Conservation (phyloP, 2,888 invertebrate species). For the Drosophila formosana region DNA sequence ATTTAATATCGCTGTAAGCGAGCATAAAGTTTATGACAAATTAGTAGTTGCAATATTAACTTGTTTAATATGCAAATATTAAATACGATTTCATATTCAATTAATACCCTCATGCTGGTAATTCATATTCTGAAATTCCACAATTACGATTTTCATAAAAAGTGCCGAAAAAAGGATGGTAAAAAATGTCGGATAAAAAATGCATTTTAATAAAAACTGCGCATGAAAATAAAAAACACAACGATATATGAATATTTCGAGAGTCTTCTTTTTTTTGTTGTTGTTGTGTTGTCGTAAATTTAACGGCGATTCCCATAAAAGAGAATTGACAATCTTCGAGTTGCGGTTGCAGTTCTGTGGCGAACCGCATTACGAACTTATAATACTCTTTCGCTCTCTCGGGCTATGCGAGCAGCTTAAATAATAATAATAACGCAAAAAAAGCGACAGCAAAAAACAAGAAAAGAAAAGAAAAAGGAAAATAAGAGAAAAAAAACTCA, state of each 20-base stretch:
- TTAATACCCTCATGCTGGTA: neutral
- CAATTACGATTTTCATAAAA: conserved; percentile 2
- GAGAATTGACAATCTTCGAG: conserved; percentile 11
- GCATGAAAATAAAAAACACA: neutral
- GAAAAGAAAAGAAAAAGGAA: conserved; percentile 22
- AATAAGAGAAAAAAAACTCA: conserved; percentile 55
- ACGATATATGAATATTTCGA: conserved; percentile 2
- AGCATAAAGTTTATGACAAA: no score
- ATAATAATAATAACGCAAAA: conserved; percentile 37
- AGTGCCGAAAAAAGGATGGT: neutral
- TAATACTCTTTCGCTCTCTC: conserved; percentile 33
- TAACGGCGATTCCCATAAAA: neutral
- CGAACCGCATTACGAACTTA: conserved; percentile 30
- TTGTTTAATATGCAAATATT: neutral
- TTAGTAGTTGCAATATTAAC: neutral
- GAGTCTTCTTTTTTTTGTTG: neutral
- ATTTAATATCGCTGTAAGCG: no score
- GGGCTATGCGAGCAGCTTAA: conserved; percentile 33
- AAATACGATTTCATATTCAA: neutral
- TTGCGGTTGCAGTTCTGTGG: conserved; percentile 21
- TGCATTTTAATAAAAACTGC: neutral
- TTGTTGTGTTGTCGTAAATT: conserved; percentile 3
- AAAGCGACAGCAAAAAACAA: conserved; percentile 11
- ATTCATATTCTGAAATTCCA: neutral
- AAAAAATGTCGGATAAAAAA: conserved; percentile 1